Evolutionary conservation across 2,888 invertebrate genomes (phyloP).

Genomic region (Trypoxylon attenuatum): DNA sequence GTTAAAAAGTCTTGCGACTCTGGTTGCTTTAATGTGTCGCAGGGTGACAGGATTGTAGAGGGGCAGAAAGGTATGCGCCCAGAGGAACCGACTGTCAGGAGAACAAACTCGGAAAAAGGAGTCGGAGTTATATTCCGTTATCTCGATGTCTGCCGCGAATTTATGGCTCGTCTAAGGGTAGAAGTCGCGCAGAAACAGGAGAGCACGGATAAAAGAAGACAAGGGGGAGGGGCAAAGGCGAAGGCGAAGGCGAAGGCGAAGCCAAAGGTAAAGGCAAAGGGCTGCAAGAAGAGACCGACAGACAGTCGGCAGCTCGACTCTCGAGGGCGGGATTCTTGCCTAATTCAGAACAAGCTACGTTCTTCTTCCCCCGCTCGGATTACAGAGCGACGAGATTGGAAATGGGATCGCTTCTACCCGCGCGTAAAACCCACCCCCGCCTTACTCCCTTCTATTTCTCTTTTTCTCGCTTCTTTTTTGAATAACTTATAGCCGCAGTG

Average conservation of each 20-base stretch:
- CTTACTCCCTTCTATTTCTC: background rate
- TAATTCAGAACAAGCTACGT: conserved; percentile 49
- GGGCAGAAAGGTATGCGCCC: too few species aligned
- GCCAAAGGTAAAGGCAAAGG: background rate
- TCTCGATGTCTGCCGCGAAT: conserved; percentile 5
- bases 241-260: background rate
- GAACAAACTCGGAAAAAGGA: background rate
- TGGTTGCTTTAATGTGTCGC: too few species aligned
- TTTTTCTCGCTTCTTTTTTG: conserved; percentile 26
- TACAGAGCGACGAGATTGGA: conserved; percentile 41
- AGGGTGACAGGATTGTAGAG: too few species aligned
- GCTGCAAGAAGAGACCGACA: background rate
- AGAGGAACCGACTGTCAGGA: background rate
- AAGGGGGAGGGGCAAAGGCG: background rate
- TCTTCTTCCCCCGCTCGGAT: conserved; percentile 16
- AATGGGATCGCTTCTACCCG: conserved; percentile 31
- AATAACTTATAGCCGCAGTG: conserved; percentile 33
- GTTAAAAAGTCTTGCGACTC: too few species aligned
- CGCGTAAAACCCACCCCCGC: conserved; percentile 11
- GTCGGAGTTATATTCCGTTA: background rate
- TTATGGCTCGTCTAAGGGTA: conserved; percentile 1
- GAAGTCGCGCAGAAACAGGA: conserved; percentile 4
- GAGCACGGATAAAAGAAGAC: background rate
- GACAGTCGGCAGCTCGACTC: conserved; percentile 15
- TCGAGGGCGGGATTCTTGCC: conserved; percentile 47